Base-by-base conservation (phyloP, 2,888 invertebrate species). In the Patella caerulea region DNA sequence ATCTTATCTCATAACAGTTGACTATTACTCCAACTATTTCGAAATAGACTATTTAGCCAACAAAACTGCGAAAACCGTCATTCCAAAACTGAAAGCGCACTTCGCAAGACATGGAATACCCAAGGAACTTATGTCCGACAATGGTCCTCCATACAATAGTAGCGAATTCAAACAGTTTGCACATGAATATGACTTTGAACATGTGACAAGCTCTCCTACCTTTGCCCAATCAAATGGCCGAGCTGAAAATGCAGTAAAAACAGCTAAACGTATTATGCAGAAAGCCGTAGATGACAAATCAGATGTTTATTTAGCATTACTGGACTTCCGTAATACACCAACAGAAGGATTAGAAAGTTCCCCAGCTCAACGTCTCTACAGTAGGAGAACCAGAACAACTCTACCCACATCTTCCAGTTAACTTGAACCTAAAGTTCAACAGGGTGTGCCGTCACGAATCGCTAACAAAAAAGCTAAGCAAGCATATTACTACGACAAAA, bases 71-170 rank as follows among this genome's bases (percentile, higher is more conserved):
- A 19, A 17, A 7, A 15, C 17, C n/a, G 73, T 78, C 15, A 71
- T 74, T 9, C 52, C 19, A 7, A 69, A 71, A 19, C n/a, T 76
- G 17, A 79, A 76, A 59, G 34, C 34, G 11, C 76, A 76, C 3
- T 76, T 79, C n/a, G 54, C 71, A 3, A n/a, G 76, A 1, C 76
- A 76, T 69, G 76, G 79, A 7, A 73, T 79, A 17, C 74, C 71
- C 1, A 73, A 73, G 24, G 19, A 11, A 12, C 15, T 78, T 11
- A 15, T 72, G 15, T 76, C 53, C 14, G 73, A 76, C 14, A 73
- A 76, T 17, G 76, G 69, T 14, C 73, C 74, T 14, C 79, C 76
- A n/a, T 77, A 59, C 74, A 11, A 73, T 11, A 45, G 9, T 14
- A 12, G 17, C 9, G 24, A 69, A 17, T 78, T 78, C 54, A 45